Percentiles rank a stretch among this genome's conserved stretches.
Conservation (phyloP, 2,113 vertebrate genomes). For the Eclectus roratus region DNA sequence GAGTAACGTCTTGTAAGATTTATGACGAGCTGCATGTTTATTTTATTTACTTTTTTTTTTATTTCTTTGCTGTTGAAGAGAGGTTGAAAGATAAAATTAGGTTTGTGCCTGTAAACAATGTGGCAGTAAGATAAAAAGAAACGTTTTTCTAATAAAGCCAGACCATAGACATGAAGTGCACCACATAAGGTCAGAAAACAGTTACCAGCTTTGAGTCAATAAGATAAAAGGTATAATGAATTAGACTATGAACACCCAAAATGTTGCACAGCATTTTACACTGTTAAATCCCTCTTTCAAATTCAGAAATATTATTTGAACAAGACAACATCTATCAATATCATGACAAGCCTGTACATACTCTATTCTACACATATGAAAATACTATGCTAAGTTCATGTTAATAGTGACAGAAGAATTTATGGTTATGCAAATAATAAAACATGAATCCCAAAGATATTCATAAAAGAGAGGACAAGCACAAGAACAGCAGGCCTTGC, state of each 20-base stretch:
- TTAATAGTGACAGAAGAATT: conserved; percentile 17
- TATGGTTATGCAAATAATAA: conserved; percentile 3
- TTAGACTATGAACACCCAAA: conserved; percentile 71
- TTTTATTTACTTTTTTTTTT: conserved; percentile 91
- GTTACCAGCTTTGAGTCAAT: conserved; percentile 70
- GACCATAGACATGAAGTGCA: conserved; percentile 65
- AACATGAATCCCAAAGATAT: conserved; percentile 35
- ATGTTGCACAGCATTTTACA: conserved; percentile 48
- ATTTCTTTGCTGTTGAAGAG: conserved; percentile 76
- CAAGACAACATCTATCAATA: conserved; percentile 60
- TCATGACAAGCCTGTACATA: not conserved
- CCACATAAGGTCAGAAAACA: conserved; percentile 71
- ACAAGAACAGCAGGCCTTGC: conserved; percentile 27
- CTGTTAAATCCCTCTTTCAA: conserved; percentile 68
- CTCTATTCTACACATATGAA: not conserved
- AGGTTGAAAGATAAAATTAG: conserved; percentile 80
- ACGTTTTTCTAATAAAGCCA: conserved; percentile 75
- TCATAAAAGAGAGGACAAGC: not conserved
- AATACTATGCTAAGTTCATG: not conserved
- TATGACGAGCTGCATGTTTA: conserved; percentile 80
- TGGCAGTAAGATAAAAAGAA: conserved; percentile 76
- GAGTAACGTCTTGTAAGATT: conserved; percentile 83
- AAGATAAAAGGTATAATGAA: conserved; percentile 76
- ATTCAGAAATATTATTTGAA: conserved; percentile 70
- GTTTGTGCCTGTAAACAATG: conserved; percentile 77